A percentile compares a stretch with the other conserved stretches of the same genome.
Evolutionary conservation across 2,888 invertebrate genomes (phyloP).

Genomic region (Eucera pruinosa): DNA sequence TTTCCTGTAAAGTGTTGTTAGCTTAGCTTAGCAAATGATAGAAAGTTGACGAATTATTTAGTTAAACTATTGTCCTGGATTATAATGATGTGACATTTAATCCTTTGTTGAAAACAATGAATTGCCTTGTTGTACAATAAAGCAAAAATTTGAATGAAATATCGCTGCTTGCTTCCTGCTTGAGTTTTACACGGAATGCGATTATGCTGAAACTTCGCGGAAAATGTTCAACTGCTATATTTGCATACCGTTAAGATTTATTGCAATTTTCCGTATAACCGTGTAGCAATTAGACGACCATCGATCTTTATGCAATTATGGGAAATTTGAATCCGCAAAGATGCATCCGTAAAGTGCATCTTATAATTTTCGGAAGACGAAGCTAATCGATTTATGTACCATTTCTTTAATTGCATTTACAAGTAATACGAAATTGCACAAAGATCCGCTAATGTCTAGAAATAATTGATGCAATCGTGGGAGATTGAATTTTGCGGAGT

Average conservation of each 20-base stretch:
- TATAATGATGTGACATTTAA: slow-evolving; percentile 81
- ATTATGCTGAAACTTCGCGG: slow-evolving; percentile 62
- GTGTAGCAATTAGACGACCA: too few relatives aligned
- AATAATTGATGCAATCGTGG: too few relatives aligned
- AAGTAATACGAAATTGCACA: too few relatives aligned
- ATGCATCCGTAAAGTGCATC: too few relatives aligned
- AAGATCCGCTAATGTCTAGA: too few relatives aligned
- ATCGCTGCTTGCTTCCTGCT: slow-evolving; percentile 82
- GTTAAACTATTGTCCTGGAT: slow-evolving; percentile 77
- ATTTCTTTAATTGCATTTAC: too few relatives aligned
- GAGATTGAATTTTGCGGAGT: slow-evolving; percentile 58
- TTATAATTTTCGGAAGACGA: too few relatives aligned
- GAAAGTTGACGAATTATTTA: slow-evolving; percentile 77
- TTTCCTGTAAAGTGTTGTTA: slow-evolving; percentile 79
- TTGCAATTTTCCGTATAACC: too few relatives aligned
- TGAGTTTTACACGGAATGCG: slow-evolving; percentile 74
- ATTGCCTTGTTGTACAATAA: slow-evolving; percentile 83
- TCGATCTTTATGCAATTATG: too few relatives aligned
- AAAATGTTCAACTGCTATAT: slow-evolving; percentile 46
- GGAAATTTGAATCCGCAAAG: too few relatives aligned
- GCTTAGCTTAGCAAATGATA: slow-evolving; percentile 79
- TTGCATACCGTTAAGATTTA: slow-evolving; percentile 18
- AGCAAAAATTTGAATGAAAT: slow-evolving; percentile 80
- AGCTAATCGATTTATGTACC: too few relatives aligned
- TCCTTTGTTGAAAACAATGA: slow-evolving; percentile 82